Conservation (phyloP, 2,113 vertebrate species). For the Callospermophilus lateralis region DNA sequence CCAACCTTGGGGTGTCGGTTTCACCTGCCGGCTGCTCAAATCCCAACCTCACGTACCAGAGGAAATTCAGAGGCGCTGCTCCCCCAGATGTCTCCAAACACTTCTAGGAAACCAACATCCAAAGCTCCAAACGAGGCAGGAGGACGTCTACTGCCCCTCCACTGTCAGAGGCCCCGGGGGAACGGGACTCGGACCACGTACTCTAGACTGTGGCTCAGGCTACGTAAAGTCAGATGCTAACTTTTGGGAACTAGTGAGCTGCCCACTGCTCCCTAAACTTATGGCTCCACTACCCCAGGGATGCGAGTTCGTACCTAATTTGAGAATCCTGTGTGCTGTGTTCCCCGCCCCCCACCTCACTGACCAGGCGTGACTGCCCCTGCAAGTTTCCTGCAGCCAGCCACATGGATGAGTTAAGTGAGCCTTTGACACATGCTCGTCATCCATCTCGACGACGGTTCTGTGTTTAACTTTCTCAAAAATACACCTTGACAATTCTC, state of each 20-base stretch:
- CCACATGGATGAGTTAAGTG: neutral
- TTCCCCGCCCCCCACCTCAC: neutral
- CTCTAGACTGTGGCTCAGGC: neutral
- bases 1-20: neutral
- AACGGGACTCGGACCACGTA: neutral
- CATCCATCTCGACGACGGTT: neutral
- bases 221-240: neutral
- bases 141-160: accelerated
- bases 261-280: neutral
- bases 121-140: neutral
- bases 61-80: neutral
- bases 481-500: neutral
- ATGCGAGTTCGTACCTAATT: neutral
- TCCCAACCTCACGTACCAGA: neutral
- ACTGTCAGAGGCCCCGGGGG: accelerated
- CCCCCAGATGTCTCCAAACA: neutral
- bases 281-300: accelerated
- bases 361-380: accelerated
- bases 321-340: neutral
- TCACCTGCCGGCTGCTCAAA: accelerated
- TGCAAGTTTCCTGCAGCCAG: neutral
- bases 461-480: neutral
- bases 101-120: neutral
- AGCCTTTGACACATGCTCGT: neutral
- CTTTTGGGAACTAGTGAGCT: neutral